A percentile compares a stretch with the other conserved stretches of the same genome.
Conservation (phyloP, 35 echinoderm and acorn worm species). For the Lytechinus variegatus region DNA sequence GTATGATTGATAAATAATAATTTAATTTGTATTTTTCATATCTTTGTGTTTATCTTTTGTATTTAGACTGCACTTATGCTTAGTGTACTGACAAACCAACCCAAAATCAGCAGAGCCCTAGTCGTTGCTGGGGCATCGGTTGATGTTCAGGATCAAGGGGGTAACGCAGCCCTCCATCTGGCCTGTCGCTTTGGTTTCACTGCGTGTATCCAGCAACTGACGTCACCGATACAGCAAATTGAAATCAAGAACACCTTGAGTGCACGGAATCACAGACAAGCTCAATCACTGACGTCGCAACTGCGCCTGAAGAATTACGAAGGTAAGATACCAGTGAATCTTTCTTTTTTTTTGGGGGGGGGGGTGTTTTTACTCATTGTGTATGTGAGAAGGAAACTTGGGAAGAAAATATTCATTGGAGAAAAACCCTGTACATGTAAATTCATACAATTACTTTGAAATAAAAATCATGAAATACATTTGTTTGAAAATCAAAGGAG, state of each 20-base stretch:
- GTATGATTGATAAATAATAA: no score
- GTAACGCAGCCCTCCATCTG: conserved; percentile 84
- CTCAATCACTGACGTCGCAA: conserved; percentile 62
- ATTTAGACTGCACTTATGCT: conserved; percentile 79
- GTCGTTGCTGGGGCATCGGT: conserved; percentile 65
- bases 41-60: neutral
- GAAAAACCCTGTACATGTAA: no score
- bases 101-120: conserved; percentile 64
- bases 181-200: conserved; percentile 59
- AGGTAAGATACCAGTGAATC: conserved; percentile 54
- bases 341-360: neutral
- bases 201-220: conserved; percentile 70
- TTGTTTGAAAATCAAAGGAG: no score
- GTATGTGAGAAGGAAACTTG: no score
- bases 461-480: no score
- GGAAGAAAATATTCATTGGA: no score
- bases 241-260: conserved; percentile 59
- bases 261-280: neutral
- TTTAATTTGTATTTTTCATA: no score
- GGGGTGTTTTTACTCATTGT: no score
- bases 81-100: conserved; percentile 70
- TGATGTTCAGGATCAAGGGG: conserved; percentile 66
- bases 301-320: conserved; percentile 89
- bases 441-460: no score
- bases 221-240: conserved; percentile 23